phyloP scores from a whole-genome alignment of 1,140 invertebrate genomes.

The Aphaenogaster floridana region DNA sequence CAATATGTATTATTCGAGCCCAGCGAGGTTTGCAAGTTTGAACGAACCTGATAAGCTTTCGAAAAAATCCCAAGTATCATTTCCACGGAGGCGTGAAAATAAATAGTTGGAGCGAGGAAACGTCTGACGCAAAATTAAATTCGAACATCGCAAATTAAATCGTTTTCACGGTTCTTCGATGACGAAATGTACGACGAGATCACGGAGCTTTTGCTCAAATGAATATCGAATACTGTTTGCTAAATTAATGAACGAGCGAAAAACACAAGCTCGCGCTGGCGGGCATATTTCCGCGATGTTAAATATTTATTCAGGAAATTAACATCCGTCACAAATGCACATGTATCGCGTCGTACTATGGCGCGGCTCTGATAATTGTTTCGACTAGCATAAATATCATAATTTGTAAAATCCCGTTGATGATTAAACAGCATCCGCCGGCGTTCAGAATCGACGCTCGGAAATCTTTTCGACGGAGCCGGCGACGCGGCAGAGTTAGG shows the following conservation, averaged over 20 bases:
- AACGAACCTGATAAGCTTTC: background rate
- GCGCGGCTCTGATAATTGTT: slow-evolving; percentile 58
- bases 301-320: slow-evolving; percentile 68
- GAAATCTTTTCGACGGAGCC: slow-evolving; percentile 32
- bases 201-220: slow-evolving; percentile 56
- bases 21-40: background rate
- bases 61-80: background rate
- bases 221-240: slow-evolving; percentile 62
- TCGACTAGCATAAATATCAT: slow-evolving; percentile 65
- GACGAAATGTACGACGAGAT: slow-evolving; percentile 48
- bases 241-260: slow-evolving; percentile 64
- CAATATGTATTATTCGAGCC: background rate
- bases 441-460: slow-evolving; percentile 5
- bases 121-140: slow-evolving; percentile 32
- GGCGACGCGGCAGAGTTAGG: background rate
- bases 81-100: background rate
- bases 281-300: slow-evolving; percentile 64
- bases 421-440: slow-evolving; percentile 50
- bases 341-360: slow-evolving; percentile 35
- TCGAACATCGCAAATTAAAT: slow-evolving; percentile 33
- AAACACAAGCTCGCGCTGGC: slow-evolving; percentile 58
- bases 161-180: slow-evolving; percentile 45
- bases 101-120: background rate
- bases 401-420: slow-evolving; percentile 54
- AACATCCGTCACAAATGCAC: slow-evolving; percentile 60